Base-by-base conservation (phyloP, 2,113 vertebrate species). In the Hyaena hyaena region DNA sequence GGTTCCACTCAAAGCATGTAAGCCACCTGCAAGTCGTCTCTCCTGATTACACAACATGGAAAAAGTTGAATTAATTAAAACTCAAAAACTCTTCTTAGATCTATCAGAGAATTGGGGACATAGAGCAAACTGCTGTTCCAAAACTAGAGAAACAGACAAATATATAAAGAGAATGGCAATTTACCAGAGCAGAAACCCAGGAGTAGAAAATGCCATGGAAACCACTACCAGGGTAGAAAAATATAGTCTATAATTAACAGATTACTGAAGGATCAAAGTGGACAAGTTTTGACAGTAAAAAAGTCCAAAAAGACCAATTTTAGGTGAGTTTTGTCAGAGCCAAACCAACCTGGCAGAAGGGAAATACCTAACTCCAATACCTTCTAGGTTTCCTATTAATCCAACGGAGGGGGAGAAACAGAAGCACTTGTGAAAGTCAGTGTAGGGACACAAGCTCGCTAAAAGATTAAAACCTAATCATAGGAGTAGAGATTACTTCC, bases 21-120 rank as follows among this genome's bases (percentile, higher is more conserved):
- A 84, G 19, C 10, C 68, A 61, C 43, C 26, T 84, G 4, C 28
- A 84, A 88, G 26, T n/a, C 48, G 4, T 79, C 71, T 84, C 58
- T 92, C 28, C 48, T 33, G 39, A 28, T 73, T 23, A 88, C 12
- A 74, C 7, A 94, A 79, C 55, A 68, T 58, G 55, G 74, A 80
- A 74, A 90, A 94, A 88, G 4, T 8, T 80, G 31, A 96, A 84
- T 15, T 86, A 73, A 97, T 55, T 93, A 39, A 85, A 97, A 94
- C 89, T 63, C 66, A 77, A 53, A 23, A 96, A 55, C 10, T 79
- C 26, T 61, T 93, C 63, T 39, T 65, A 89, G 12, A 89, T 65
- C 28, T 11, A 69, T 58, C 58, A 90, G n/a, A 92, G 15, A 97
- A 69, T 5, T 74, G 55, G 84, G 33, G 14, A 74, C 55, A 80